Evolutionary conservation across 2,113 vertebrate genomes (phyloP), one percentile per base, ranked within the genome.

Genomic region (Chaetodon trifascialis): DNA sequence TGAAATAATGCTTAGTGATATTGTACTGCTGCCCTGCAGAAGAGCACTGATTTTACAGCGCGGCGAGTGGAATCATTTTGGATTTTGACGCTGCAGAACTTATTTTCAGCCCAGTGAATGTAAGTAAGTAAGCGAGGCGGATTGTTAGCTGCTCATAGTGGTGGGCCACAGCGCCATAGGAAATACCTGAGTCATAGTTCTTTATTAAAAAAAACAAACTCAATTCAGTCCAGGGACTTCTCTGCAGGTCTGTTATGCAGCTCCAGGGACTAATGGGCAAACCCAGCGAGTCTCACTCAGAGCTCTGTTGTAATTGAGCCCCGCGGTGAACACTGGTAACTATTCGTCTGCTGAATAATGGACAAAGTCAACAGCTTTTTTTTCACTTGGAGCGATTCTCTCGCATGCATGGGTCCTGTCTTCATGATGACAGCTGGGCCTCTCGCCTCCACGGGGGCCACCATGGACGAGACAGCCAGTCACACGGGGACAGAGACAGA

Each of bases 331-430:
- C 81, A 68, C 82, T 87, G 80, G 79, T 86, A 84, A 90, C 89
- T 86, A 65, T 86, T 80, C 21, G 11, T 89, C 70, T 73, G 80
- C 87, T 94, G 74, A 93, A 93, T 93, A 90, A 94, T 93, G 70
- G 70, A 90, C 89, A 47, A 80, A 84, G 62, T 64, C 77, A 44
- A 56, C 73, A 89, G 83, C 76, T 79, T 88, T 89, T 89, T 30
- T 30, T 89, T 88, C 85, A 76, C 79, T 75, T 68, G 51, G 51
- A 85, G 88, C 73, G 2, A 79, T 82, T 89, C 77, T 89, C 68
- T 80, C n/a, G 47, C 76, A 80, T 87, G 86, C 80, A 76, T 78
- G 84, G 74, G 19, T 81, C 71, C 80, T 56, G 75, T 79, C 83
- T 82, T 64, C 51, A 58, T 19, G 30, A 68, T 84, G 88, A 89